Conservation (phyloP, 2,888 invertebrate genomes). For the Cecidostiba fungosa region DNA sequence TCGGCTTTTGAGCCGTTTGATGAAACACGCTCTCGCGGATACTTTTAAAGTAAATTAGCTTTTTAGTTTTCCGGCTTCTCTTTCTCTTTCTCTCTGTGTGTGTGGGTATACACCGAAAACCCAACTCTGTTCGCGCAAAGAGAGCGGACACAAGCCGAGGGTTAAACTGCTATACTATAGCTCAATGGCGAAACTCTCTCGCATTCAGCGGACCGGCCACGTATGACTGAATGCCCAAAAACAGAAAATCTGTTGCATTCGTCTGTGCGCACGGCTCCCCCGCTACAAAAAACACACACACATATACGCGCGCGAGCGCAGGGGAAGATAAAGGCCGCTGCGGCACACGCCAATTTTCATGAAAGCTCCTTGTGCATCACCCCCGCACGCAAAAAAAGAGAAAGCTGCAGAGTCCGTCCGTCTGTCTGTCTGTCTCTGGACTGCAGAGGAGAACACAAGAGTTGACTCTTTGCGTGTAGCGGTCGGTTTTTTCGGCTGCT, state of each 20-base stretch:
- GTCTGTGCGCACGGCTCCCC: slow-evolving; percentile 3
- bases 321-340: slow-evolving; percentile 30
- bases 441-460: slow-evolving; percentile 19
- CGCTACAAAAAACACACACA: slow-evolving; percentile 13
- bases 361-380: slow-evolving; percentile 67
- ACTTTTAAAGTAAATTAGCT: slow-evolving; percentile 81
- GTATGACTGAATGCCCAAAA: slow-evolving; percentile 76
- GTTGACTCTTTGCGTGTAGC: slow-evolving; percentile 42
- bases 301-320: slow-evolving; percentile 1
- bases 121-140: slow-evolving; percentile 73
- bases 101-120: not conserved
- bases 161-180: slow-evolving; percentile 72
- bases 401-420: not conserved
- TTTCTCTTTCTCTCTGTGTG: slow-evolving; percentile 49
- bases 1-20: slow-evolving; percentile 76
- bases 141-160: slow-evolving; percentile 64
- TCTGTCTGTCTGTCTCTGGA: not conserved
- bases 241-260: slow-evolving; percentile 73
- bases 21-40: slow-evolving; percentile 71
- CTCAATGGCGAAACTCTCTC: slow-evolving; percentile 68
- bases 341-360: slow-evolving; percentile 68
- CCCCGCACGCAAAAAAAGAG: not conserved
- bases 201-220: slow-evolving; percentile 68
- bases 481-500: slow-evolving; percentile 12
- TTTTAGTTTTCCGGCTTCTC: slow-evolving; percentile 77